A percentile compares a stretch with the other conserved stretches of the same genome.
phyloP scores from a whole-genome alignment of 2,797 vertebrate genomes.

The Nannoperca obscura region DNA sequence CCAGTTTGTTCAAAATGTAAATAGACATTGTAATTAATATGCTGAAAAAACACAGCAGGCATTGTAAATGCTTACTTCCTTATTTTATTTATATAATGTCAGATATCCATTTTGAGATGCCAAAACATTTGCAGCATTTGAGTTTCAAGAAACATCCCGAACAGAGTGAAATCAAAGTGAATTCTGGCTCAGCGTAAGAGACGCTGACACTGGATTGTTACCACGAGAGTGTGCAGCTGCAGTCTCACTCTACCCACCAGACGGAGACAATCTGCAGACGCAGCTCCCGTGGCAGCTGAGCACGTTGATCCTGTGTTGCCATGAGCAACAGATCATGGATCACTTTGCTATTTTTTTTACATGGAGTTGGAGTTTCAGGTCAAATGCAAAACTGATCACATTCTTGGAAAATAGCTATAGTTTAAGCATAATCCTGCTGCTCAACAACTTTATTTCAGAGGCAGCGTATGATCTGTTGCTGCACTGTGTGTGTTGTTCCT shows the following conservation, averaged over 20 bases:
- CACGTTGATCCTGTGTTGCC: slow-evolving; percentile 17
- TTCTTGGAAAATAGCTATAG: slow-evolving; percentile 28
- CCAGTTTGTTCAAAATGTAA: slow-evolving; percentile 60
- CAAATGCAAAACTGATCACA: slow-evolving; percentile 27
- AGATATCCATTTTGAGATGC: slow-evolving; percentile 30
- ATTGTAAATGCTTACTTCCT: slow-evolving; percentile 43
- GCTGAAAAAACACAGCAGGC: slow-evolving; percentile 26
- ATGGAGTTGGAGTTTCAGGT: slow-evolving; percentile 30
- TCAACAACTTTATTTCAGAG: slow-evolving; percentile 33
- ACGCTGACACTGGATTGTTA: not conserved
- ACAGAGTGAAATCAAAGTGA: slow-evolving; percentile 33
- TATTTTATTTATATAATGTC: slow-evolving; percentile 32
- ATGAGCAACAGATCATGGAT: slow-evolving; percentile 2
- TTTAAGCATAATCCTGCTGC: slow-evolving; percentile 27
- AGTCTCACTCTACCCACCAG: slow-evolving; percentile 66
- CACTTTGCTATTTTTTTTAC: slow-evolving; percentile 33
- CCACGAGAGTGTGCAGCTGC: slow-evolving; percentile 23
- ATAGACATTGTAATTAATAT: slow-evolving; percentile 52
- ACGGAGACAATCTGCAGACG: slow-evolving; percentile 69
- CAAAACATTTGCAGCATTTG: slow-evolving; percentile 33
- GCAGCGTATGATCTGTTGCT: slow-evolving; percentile 21
- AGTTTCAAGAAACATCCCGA: slow-evolving; percentile 16
- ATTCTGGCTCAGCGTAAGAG: not conserved
- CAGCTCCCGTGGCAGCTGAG: slow-evolving; percentile 21
- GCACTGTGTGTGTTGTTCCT: slow-evolving; percentile 50